Evolutionary conservation across 2,113 vertebrate species (phyloP), one percentile per base, ranked within the genome.

Genomic region (Parus major): DNA sequence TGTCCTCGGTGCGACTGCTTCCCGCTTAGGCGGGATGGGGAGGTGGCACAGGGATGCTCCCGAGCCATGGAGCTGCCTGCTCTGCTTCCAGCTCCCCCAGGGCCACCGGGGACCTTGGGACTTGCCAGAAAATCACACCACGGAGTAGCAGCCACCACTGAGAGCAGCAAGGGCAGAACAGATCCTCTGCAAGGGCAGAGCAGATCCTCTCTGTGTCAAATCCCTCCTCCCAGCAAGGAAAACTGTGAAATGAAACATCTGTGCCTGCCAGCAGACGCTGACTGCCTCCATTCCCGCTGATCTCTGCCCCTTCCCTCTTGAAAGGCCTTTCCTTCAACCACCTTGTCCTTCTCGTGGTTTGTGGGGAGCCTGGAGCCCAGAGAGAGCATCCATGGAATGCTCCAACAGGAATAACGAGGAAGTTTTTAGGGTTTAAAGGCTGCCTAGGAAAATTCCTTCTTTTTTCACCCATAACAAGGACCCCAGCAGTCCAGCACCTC

Each of bases 1-100:
- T 27, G 80, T 56, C 71, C 94, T 83, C 68, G 36, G 52, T 7
- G 71, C 0, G 0, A 11, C 65, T 47, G 84, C 70, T 90, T 78
- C 35, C 61, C 8, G 0, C 41, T 31, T 2, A 2, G 53, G 47
- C 2, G 0, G 14, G 44, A 49, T 8, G 39, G 61, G 36, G 39
- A 93, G 79, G 63, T 4, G 65, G 70, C 20, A 28, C 73, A 29
- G 21, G 2, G 87, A 86, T 13, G 7, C 35, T 75, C 29, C 5
- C 0, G 10, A 69, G 66, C 52, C 47, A 14, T 0, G 6, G 71
- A 68, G 66, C 66, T 6, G 2, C 82, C 75, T 55, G 72, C 59
- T 53, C 55, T 0, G 2, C 75, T 80, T 27, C 20, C 1, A 27
- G 24, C 7, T 22, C 24, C 23, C 69, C 29, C 70, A 6, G 8